Conservation (phyloP, 2,113 vertebrate species). For the Muntiacus reevesi region DNA sequence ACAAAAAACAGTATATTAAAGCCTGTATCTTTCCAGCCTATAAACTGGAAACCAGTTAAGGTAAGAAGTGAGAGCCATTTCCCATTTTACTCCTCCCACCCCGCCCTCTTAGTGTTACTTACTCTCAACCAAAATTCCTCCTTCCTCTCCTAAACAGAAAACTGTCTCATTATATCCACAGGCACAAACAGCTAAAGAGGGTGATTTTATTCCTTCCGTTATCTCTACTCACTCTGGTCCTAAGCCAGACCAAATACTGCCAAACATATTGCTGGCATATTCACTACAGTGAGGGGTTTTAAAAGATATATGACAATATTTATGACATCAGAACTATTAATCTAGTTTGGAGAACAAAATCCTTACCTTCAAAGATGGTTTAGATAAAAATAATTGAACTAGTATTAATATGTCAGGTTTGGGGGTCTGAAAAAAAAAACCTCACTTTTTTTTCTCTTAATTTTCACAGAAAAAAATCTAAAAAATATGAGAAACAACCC, state of each 20-base stretch:
- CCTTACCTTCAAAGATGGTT: neutral
- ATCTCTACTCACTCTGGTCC: neutral
- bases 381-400: neutral
- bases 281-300: neutral
- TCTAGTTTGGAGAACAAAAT: conserved; percentile 6
- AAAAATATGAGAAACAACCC: neutral
- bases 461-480: neutral
- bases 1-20: neutral
- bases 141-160: neutral
- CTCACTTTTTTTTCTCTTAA: neutral
- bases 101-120: neutral
- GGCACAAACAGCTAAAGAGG: neutral
- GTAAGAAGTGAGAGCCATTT: neutral
- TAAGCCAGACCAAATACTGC: neutral
- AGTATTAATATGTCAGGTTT: neutral
- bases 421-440: neutral
- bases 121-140: neutral
- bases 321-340: neutral
- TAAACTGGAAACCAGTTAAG: neutral
- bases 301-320: neutral
- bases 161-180: neutral
- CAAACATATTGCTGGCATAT: neutral
- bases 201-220: neutral
- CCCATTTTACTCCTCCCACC: neutral
- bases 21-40: neutral